Conservation (phyloP, 2,113 vertebrate genomes). For the Pseudorhombus dupliciocellatus region DNA sequence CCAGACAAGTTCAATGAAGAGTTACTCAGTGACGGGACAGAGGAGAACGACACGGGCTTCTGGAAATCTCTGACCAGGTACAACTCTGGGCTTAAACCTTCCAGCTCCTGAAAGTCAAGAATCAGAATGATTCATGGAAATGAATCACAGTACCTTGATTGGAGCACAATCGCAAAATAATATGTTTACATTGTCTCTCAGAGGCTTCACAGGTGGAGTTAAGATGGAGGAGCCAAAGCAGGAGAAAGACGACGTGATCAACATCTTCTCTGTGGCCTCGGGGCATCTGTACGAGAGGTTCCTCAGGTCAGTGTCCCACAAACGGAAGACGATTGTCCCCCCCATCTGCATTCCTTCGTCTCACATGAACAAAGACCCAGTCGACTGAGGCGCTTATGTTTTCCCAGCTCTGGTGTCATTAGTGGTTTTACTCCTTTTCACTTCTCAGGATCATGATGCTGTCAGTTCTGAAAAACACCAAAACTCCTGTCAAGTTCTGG, state of each 20-base stretch:
- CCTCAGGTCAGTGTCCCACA: conserved; percentile 85
- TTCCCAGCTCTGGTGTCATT: background rate
- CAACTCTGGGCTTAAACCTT: background rate
- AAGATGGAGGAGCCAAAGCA: conserved; percentile 90
- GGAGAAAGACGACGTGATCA: conserved; percentile 94
- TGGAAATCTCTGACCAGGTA: conserved; percentile 97
- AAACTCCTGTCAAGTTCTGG: conserved; percentile 98
- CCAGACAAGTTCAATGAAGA: conserved; percentile 95
- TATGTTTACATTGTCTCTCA: conserved; percentile 65
- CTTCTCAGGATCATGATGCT: conserved; percentile 97
- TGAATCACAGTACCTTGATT: too few species aligned
- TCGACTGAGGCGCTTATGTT: conserved; percentile 1
- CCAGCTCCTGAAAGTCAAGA: too few species aligned
- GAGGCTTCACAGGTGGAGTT: conserved; percentile 90
- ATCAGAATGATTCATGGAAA: too few species aligned
- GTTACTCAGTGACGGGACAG: conserved; percentile 89
- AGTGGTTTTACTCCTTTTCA: conserved; percentile 62
- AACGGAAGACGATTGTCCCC: too few species aligned
- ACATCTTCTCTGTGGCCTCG: conserved; percentile 98
- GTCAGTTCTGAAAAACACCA: conserved; percentile 95
- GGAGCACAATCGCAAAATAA: too few species aligned
- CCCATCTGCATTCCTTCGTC: background rate
- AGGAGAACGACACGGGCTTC: conserved; percentile 91
- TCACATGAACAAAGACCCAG: background rate
- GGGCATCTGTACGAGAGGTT: conserved; percentile 98